These are phyloP conservation scores for Archivesica marissinica DNA, from an alignment of 1,140 invertebrate species.

Conservation along the genomic window DNA sequence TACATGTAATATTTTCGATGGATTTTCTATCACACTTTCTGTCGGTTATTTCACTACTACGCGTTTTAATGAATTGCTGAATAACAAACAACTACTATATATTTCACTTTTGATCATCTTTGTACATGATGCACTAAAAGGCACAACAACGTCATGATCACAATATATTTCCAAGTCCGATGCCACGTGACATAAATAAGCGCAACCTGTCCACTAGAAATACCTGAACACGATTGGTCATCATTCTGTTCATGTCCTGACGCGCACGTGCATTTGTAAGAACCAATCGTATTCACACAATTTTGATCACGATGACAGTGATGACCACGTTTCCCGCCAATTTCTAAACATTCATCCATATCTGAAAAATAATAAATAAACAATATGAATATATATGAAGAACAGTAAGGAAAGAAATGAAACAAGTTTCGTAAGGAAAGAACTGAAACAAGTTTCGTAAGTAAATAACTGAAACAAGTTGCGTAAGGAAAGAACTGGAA, in stretches of 20 bases:
- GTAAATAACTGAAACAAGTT: too few species aligned
- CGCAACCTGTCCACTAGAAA: constrained; percentile 44
- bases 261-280: constrained; percentile 80
- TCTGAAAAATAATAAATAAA: constrained; percentile 79
- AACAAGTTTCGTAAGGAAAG: too few species aligned
- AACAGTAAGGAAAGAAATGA: too few species aligned
- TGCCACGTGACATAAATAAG: constrained; percentile 36
- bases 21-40: constrained; percentile 5
- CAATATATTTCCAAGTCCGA: constrained; percentile 28
- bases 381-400: too few species aligned
- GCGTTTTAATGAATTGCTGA: neutral
- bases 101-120: constrained; percentile 52
- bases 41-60: neutral
- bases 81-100: neutral
- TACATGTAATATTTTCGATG: neutral
- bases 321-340: constrained; percentile 84
- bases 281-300: constrained; percentile 82
- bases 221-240: constrained; percentile 76
- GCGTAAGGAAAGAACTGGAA: too few species aligned
- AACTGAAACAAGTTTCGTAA: too few species aligned
- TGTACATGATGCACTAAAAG: constrained; percentile 36
- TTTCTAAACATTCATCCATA: constrained; percentile 79
- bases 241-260: constrained; percentile 75
- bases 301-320: constrained; percentile 89
- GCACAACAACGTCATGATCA: constrained; percentile 50